Evolutionary conservation across 37 sponge, comb jelly and placozoan species (phyloP).

Genomic region (Spongilla lacustris): DNA sequence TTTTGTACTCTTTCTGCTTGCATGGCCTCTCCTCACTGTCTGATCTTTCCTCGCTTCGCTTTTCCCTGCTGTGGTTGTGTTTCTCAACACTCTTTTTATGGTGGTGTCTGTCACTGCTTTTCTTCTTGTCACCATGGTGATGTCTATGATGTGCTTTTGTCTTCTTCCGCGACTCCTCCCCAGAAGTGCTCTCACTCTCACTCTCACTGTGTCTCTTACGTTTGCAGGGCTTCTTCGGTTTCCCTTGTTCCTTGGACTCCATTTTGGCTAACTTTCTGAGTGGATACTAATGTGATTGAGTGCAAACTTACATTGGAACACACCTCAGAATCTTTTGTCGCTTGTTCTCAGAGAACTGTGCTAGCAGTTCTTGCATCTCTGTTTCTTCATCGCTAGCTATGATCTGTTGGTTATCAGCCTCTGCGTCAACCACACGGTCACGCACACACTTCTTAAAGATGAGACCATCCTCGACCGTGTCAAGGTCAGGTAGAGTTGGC

Average conservation of each 20-base stretch:
- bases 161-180: constrained; percentile 30
- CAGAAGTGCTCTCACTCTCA: background rate
- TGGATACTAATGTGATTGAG: constrained; percentile 14
- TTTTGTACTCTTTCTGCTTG: too few relatives aligned
- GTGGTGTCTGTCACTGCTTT: background rate
- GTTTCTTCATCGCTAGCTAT: constrained; percentile 63
- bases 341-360: constrained; percentile 60
- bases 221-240: too few relatives aligned
- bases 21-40: constrained; percentile 1
- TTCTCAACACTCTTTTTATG: constrained; percentile 8
- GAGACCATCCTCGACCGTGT: constrained; percentile 76
- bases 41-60: constrained; percentile 14
- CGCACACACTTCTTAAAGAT: constrained; percentile 74
- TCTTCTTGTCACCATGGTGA: constrained; percentile 1
- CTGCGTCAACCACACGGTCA: constrained; percentile 51
- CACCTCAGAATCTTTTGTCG: constrained; percentile 61
- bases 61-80: constrained; percentile 5
- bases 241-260: constrained; percentile 1
- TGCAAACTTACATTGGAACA: constrained; percentile 15
- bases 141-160: background rate
- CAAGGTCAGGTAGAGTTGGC: constrained; percentile 47
- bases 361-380: constrained; percentile 48
- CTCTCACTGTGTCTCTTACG: too few relatives aligned
- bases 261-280: constrained; percentile 41
- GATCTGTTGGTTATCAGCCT: constrained; percentile 74